Conservation (phyloP, 2,113 vertebrate genomes). For the Gobiocypris rarus region DNA sequence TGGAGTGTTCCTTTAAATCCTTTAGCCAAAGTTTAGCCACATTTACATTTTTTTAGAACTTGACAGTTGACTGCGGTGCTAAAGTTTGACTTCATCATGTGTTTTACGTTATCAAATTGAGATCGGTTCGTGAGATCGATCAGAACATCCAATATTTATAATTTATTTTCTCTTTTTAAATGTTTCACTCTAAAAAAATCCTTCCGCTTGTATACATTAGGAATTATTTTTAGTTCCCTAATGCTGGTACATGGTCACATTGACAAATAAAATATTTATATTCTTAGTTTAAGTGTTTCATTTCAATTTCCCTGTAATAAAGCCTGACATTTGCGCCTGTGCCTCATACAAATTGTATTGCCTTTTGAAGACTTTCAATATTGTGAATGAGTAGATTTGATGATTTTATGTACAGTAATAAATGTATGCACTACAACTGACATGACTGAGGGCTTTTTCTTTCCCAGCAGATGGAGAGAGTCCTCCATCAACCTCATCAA, state of each 20-base stretch:
- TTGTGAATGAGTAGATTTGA: neutral
- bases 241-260: too few species aligned
- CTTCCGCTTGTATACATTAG: too few species aligned
- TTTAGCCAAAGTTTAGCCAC: too few species aligned
- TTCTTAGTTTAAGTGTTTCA: too few species aligned
- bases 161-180: neutral
- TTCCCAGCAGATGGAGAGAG: slow-evolving; percentile 60
- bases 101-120: too few species aligned
- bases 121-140: neutral
- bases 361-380: neutral
- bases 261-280: too few species aligned
- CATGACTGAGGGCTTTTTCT: slow-evolving; percentile 22
- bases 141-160: neutral
- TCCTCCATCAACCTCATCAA: slow-evolving; percentile 34
- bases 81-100: too few species aligned
- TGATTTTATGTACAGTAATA: neutral
- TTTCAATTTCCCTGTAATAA: neutral
- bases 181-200: neutral
- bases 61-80: too few species aligned
- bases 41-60: too few species aligned
- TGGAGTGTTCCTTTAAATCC: too few species aligned
- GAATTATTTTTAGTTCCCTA: too few species aligned
- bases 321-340: neutral
- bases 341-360: neutral
- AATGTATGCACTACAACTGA: neutral